Conservation (phyloP, 2,113 vertebrate species). For the Siphamia tubifer region DNA sequence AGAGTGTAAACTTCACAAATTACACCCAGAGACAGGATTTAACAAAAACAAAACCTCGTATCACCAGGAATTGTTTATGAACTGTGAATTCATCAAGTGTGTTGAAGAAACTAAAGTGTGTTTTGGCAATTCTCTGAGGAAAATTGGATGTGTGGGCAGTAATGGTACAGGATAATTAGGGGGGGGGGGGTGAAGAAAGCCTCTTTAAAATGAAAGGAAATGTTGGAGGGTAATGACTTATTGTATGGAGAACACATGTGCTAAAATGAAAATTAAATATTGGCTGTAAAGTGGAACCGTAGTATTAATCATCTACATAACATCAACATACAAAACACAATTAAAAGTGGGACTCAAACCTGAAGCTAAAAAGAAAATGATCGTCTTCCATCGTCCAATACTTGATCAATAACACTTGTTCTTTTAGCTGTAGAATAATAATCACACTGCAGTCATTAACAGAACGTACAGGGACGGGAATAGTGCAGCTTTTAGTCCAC, state of each 20-base stretch:
- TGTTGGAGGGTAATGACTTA: background rate
- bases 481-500: background rate
- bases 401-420: slow-evolving; percentile 19
- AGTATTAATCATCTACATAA: slow-evolving; percentile 31
- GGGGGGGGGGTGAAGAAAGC: slow-evolving; percentile 1
- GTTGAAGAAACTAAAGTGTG: slow-evolving; percentile 27
- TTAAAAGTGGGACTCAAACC: slow-evolving; percentile 36
- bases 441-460: slow-evolving; percentile 64
- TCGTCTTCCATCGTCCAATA: slow-evolving; percentile 22
- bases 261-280: background rate
- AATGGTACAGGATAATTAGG: slow-evolving; percentile 10
- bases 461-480: slow-evolving; percentile 13
- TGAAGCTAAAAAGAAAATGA: slow-evolving; percentile 30
- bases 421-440: slow-evolving; percentile 66
- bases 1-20: slow-evolving; percentile 51
- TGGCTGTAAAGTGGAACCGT: slow-evolving; percentile 19
- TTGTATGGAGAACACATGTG: slow-evolving; percentile 6
- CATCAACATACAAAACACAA: slow-evolving; percentile 43
- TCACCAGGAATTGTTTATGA: slow-evolving; percentile 43
- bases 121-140: slow-evolving; percentile 59
- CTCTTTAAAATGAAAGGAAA: background rate
- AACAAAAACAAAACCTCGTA: slow-evolving; percentile 1
- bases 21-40: slow-evolving; percentile 31
- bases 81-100: background rate
- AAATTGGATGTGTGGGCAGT: slow-evolving; percentile 42